Conservation (phyloP, 2,888 invertebrate species). For the Hofmannophila pseudospretella region DNA sequence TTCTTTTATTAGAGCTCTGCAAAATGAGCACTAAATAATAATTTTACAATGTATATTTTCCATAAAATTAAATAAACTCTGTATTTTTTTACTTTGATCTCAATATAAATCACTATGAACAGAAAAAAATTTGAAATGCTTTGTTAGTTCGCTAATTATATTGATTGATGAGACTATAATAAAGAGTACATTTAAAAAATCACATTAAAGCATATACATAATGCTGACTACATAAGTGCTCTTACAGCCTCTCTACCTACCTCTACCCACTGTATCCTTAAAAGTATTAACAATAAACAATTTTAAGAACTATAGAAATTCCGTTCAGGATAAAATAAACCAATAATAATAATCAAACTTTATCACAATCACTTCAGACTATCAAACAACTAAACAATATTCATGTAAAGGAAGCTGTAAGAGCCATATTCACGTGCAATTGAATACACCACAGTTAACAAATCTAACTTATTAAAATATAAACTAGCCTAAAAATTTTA, state of each 20-base stretch:
- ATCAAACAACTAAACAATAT: conserved; percentile 58
- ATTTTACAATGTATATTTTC: conserved; percentile 73
- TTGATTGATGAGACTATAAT: conserved; percentile 76
- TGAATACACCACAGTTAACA: conserved; percentile 75
- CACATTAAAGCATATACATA: conserved; percentile 79
- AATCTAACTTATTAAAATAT: conserved; percentile 76
- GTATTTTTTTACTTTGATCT: conserved; percentile 69
- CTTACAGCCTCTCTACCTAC: conserved; percentile 64
- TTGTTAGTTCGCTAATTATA: conserved; percentile 77
- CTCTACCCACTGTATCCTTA: conserved; percentile 36
- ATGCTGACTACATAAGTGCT: conserved; percentile 77
- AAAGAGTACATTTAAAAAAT: conserved; percentile 79
- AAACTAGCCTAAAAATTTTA: conserved; percentile 78
- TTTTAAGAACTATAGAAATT: conserved; percentile 32
- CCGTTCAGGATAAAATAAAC: conserved; percentile 51
- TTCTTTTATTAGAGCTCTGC: conserved; percentile 69
- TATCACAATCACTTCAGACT: conserved; percentile 74
- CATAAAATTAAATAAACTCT: conserved; percentile 78
- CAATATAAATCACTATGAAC: conserved; percentile 74
- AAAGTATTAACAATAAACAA: conserved; percentile 66
- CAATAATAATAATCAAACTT: conserved; percentile 54
- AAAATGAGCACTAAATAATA: conserved; percentile 66
- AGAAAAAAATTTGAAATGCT: conserved; percentile 66
- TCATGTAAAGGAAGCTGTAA: conserved; percentile 66
- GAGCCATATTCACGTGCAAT: conserved; percentile 69